Evolutionary conservation across 2,113 vertebrate species (phyloP).

Genomic region (Corydoras sp.): DNA sequence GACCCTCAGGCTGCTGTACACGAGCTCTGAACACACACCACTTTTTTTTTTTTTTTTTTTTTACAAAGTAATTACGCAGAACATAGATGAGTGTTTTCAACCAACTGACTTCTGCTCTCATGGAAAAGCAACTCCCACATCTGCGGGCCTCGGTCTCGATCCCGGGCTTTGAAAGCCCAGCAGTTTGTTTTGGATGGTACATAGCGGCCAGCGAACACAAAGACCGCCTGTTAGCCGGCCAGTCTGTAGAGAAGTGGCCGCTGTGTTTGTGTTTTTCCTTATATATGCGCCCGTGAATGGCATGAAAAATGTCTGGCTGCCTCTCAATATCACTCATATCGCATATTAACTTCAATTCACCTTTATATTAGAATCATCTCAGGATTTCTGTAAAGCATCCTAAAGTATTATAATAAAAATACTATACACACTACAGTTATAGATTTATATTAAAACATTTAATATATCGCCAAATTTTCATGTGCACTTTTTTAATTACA

Average conservation of each 20-base stretch:
- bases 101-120: not conserved
- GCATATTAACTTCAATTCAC: no score
- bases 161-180: slow-evolving; percentile 14
- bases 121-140: slow-evolving; percentile 15
- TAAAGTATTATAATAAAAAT: no score
- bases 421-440: no score
- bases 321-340: no score
- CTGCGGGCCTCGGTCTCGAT: not conserved
- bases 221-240: slow-evolving; percentile 44
- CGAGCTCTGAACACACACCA: slow-evolving; percentile 7
- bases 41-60: not conserved
- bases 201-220: slow-evolving; percentile 37
- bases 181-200: slow-evolving; percentile 23
- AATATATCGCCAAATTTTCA: no score
- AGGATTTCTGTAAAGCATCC: no score
- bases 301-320: slow-evolving; percentile 22
- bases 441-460: no score
- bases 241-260: not conserved
- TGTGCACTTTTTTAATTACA: no score
- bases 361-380: no score
- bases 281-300: slow-evolving; percentile 18
- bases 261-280: slow-evolving; percentile 4
- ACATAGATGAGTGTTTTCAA: not conserved
- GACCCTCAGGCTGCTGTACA: slow-evolving; percentile 7
- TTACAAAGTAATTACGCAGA: slow-evolving; percentile 17